Percentiles rank a stretch among this genome's conserved stretches.
phyloP scores from a whole-genome alignment of 53 echinoderm and acorn worm species.

The Apostichopus leukothele region DNA sequence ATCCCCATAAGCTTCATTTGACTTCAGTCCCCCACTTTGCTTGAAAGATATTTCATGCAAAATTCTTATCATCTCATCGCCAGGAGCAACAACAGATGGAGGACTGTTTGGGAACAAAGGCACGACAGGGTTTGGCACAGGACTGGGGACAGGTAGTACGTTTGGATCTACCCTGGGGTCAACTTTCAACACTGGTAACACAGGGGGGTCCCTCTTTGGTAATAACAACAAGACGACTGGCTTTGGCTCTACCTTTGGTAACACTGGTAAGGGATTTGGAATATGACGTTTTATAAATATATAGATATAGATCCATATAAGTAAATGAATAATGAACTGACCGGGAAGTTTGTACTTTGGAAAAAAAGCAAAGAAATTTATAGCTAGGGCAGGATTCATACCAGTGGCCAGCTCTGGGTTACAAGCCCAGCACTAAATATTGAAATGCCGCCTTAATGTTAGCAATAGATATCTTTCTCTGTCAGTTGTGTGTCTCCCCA shows the following conservation, averaged over 20 bases:
- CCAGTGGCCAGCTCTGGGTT: too few species aligned
- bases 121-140: slow-evolving; percentile 68
- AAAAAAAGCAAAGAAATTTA: too few species aligned
- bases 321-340: too few species aligned
- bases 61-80: not conserved
- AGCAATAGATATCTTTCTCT: too few species aligned
- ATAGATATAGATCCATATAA: too few species aligned
- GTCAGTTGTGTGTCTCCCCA: too few species aligned
- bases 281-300: too few species aligned
- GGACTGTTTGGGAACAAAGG: slow-evolving; percentile 77
- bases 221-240: slow-evolving; percentile 72
- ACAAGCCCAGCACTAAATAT: too few species aligned
- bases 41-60: not conserved
- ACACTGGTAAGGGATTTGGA: slow-evolving; percentile 43
- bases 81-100: slow-evolving; percentile 53
- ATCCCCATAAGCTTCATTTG: too few species aligned
- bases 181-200: slow-evolving; percentile 63
- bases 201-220: slow-evolving; percentile 83
- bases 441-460: too few species aligned
- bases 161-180: slow-evolving; percentile 69
- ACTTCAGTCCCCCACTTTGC: not conserved
- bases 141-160: slow-evolving; percentile 47
- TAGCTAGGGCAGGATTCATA: too few species aligned
- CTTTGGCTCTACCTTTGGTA: slow-evolving; percentile 72
- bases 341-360: too few species aligned